Evolutionary conservation across 2,797 vertebrate species (phyloP).

Genomic region (Centroberyx gerrardi): DNA sequence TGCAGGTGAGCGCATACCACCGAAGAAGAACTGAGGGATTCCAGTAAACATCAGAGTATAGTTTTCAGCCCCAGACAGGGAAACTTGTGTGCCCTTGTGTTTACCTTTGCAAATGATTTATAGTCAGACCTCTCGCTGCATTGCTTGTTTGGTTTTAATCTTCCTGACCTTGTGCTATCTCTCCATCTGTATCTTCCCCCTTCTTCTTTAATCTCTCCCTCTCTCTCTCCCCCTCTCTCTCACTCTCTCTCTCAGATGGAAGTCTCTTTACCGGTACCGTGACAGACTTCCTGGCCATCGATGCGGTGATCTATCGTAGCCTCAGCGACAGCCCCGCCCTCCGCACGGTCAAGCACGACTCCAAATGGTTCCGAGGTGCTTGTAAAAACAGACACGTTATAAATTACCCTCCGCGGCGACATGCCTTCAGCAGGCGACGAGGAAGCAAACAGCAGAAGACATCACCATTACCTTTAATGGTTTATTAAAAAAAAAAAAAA

Average conservation of each 20-base stretch:
- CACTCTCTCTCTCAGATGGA: constrained; percentile 85
- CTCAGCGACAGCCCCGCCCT: constrained; percentile 93
- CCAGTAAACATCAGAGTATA: constrained; percentile 16
- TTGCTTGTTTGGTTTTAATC: constrained; percentile 80
- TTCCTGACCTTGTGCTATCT: constrained; percentile 80
- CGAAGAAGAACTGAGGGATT: constrained; percentile 3
- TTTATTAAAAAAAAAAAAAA: constrained; percentile 34
- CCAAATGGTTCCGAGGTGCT: constrained; percentile 98
- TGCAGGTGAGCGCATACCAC: constrained; percentile 85
- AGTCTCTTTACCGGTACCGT: constrained; percentile 97
- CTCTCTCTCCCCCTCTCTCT: constrained; percentile 33
- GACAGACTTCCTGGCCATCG: constrained; percentile 97
- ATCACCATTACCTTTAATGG: constrained; percentile 12
- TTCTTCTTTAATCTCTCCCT: constrained; percentile 55
- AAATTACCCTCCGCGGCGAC: constrained; percentile 33
- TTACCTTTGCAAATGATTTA: constrained; percentile 79
- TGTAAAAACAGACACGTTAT: constrained; percentile 37
- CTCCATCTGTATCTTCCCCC: constrained; percentile 64
- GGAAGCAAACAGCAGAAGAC: constrained; percentile 34
- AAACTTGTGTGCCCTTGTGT: constrained; percentile 63
- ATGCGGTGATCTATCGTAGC: constrained; percentile 97
- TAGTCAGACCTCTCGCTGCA: constrained; percentile 64
- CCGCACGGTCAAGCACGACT: constrained; percentile 97
- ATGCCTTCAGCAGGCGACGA: constrained; percentile 39
- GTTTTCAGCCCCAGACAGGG: constrained; percentile 39